These are phyloP conservation scores for Apis laboriosa DNA, from an alignment of 1,140 invertebrate genomes.

Conservation along the genomic window DNA sequence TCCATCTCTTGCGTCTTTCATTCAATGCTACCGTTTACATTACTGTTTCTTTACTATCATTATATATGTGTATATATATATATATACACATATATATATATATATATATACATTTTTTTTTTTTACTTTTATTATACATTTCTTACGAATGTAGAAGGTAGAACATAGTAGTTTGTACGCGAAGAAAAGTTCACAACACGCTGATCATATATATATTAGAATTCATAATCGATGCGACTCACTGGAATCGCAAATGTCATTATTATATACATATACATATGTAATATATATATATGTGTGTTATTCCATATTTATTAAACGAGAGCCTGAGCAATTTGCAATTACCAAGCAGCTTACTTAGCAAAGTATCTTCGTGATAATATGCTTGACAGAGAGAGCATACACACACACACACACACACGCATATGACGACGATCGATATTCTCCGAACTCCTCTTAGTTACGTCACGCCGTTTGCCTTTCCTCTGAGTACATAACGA, in stretches of 20 bases:
- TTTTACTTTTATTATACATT: neutral
- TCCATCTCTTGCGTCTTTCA: conserved; percentile 13
- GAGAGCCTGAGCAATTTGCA: conserved; percentile 35
- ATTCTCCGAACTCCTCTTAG: conserved; percentile 29
- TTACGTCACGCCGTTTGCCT: conserved; percentile 42
- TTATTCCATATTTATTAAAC: neutral
- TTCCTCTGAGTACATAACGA: conserved; percentile 62
- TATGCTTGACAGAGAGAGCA: conserved; percentile 12
- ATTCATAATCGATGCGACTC: conserved; percentile 43
- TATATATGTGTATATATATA: no score
- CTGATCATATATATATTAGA: conserved; percentile 21
- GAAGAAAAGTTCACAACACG: conserved; percentile 2
- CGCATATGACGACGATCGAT: conserved; percentile 30
- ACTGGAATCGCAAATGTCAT: conserved; percentile 47
- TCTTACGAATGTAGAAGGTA: conserved; percentile 60
- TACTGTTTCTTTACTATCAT: conserved; percentile 7
- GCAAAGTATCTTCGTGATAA: conserved; percentile 11
- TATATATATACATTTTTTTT: no score
- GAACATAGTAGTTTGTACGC: conserved; percentile 28
- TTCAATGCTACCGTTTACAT: conserved; percentile 38
- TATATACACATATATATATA: no score
- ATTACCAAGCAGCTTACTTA: conserved; percentile 27
- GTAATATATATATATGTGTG: neutral
- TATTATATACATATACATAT: neutral
- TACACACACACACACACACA: no score